These are phyloP conservation scores for Drosophila subquinaria DNA, from an alignment of 2,888 invertebrate genomes.

Conservation along the genomic window DNA sequence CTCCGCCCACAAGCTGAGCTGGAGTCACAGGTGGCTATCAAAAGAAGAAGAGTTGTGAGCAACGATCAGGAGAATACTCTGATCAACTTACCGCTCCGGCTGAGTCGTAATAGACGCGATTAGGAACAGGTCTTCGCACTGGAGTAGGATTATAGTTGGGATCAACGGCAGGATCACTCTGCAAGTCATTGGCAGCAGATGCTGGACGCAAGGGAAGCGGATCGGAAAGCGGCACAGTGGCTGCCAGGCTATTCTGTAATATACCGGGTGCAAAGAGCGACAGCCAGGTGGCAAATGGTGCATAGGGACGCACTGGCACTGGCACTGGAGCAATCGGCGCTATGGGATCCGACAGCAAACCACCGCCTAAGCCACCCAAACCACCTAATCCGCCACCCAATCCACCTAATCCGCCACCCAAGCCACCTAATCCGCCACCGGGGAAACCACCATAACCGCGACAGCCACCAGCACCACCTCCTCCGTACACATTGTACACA, in stretches of 20 bases:
- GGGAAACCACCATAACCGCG: conserved; percentile 53
- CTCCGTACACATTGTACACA: conserved; percentile 81
- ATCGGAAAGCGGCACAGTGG: conserved; percentile 55
- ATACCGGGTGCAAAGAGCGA: conserved; percentile 82
- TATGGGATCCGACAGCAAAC: conserved; percentile 73
- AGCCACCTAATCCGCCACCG: conserved; percentile 29
- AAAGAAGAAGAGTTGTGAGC: conserved; percentile 8
- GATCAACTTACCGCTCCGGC: conserved; percentile 77
- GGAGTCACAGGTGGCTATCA: conserved; percentile 76
- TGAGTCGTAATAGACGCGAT: conserved; percentile 74
- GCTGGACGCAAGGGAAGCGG: conserved; percentile 45
- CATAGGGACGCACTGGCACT: conserved; percentile 67
- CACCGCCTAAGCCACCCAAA: conserved; percentile 51
- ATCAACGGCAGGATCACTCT: conserved; percentile 82
- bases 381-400: conserved; percentile 39
- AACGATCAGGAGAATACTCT: not conserved
- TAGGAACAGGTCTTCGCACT: conserved; percentile 71
- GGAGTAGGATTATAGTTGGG: conserved; percentile 67
- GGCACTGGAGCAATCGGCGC: conserved; percentile 46
- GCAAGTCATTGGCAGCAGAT: conserved; percentile 48
- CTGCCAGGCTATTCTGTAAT: conserved; percentile 72
- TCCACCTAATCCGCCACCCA: not conserved
- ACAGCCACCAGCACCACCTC: conserved; percentile 49
- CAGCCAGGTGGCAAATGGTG: conserved; percentile 78
- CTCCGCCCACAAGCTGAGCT: conserved; percentile 82